A percentile compares a stretch with the other conserved stretches of the same genome.
Conservation (phyloP, 2,113 vertebrate genomes). For the Pachypanchax playfairii region DNA sequence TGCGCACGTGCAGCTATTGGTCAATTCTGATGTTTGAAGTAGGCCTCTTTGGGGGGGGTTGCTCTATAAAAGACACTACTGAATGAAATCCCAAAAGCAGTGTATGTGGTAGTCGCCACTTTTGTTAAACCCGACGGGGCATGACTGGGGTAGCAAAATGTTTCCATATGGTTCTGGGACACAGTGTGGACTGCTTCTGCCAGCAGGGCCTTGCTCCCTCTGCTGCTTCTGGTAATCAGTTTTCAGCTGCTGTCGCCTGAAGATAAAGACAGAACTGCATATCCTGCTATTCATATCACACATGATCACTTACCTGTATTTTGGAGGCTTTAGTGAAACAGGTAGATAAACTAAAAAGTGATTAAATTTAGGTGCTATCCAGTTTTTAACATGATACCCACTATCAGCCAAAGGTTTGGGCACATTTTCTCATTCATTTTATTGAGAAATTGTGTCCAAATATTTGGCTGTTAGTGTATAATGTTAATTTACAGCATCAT, state of each 20-base stretch:
- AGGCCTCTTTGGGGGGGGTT: slow-evolving; percentile 36
- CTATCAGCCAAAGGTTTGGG: too few species aligned
- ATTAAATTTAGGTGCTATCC: too few species aligned
- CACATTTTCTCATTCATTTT: too few species aligned
- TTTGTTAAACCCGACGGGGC: slow-evolving; percentile 72
- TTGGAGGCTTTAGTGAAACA: slow-evolving; percentile 13
- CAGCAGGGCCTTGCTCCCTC: slow-evolving; percentile 60
- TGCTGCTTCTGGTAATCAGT: slow-evolving; percentile 50
- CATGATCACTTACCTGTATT: slow-evolving; percentile 35
- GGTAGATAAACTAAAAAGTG: not conserved
- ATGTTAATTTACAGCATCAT: too few species aligned
- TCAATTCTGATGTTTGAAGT: slow-evolving; percentile 47
- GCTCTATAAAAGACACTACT: slow-evolving; percentile 59
- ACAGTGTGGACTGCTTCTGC: slow-evolving; percentile 58
- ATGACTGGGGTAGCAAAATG: slow-evolving; percentile 70
- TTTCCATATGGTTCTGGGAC: slow-evolving; percentile 77
- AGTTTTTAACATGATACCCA: too few species aligned
- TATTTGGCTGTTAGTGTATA: too few species aligned
- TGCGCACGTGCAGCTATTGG: slow-evolving; percentile 21
- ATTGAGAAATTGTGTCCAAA: too few species aligned
- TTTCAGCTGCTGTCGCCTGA: slow-evolving; percentile 38
- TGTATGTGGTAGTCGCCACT: slow-evolving; percentile 71
- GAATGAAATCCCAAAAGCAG: slow-evolving; percentile 60
- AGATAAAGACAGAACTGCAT: slow-evolving; percentile 40
- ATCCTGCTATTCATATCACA: slow-evolving; percentile 50